These are phyloP conservation scores for Eutolmus rufibarbis DNA, from an alignment of 2,888 invertebrate species.

Conservation along the genomic window DNA sequence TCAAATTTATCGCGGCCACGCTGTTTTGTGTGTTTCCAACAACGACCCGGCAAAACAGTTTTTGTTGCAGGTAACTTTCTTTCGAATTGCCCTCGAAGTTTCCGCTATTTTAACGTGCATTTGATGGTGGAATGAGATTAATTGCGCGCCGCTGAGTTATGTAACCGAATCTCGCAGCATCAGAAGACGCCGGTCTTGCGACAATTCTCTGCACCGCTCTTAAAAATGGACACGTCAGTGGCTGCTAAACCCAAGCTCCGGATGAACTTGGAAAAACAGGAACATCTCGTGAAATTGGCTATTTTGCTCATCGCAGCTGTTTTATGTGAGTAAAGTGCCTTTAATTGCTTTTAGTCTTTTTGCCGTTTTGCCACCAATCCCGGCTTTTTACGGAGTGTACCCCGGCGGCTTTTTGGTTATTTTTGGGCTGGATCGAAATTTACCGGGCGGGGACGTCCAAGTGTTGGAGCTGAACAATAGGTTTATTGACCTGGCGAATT, in stretches of 20 bases:
- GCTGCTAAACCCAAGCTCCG: slow-evolving; percentile 51
- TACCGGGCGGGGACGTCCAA: not conserved
- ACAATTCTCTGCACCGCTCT: not conserved
- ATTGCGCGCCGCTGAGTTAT: not conserved
- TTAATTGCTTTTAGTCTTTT: not conserved
- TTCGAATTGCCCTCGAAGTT: not conserved
- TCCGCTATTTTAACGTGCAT: not conserved
- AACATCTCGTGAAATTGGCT: slow-evolving; percentile 79
- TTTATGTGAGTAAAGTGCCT: slow-evolving; percentile 76
- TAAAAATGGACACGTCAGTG: slow-evolving; percentile 51
- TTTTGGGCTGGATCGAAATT: not conserved
- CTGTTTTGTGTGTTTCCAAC: slow-evolving; percentile 3
- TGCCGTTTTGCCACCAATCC: too few species aligned
- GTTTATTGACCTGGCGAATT: not conserved
- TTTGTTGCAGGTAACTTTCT: not conserved
- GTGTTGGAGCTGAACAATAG: not conserved
- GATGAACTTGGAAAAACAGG: slow-evolving; percentile 78
- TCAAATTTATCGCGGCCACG: slow-evolving; percentile 8
- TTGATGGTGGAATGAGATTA: not conserved
- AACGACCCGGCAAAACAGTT: slow-evolving; percentile 10
- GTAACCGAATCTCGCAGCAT: not conserved
- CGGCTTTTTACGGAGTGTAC: not conserved
- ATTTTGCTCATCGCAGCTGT: slow-evolving; percentile 91
- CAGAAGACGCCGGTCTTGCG: slow-evolving; percentile 14
- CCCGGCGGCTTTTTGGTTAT: not conserved